Conservation (phyloP, 2,888 invertebrate species). For the Pseudeuparius sepicola region DNA sequence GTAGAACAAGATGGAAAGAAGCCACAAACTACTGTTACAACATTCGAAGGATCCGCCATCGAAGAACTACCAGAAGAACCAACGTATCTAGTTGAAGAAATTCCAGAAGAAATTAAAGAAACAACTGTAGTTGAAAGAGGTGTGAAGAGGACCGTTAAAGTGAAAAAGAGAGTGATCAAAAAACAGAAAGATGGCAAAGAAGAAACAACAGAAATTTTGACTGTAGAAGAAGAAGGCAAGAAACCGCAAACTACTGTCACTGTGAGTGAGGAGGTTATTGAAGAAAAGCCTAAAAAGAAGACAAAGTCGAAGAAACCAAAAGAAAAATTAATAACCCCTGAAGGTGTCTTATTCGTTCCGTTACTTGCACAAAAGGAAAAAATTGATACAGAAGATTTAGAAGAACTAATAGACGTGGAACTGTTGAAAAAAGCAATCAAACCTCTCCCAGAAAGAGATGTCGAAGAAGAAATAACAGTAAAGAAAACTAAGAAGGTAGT, state of each 20-base stretch:
- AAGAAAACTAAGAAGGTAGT: slow-evolving; percentile 28
- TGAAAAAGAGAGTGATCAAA: slow-evolving; percentile 36
- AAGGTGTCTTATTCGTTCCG: slow-evolving; percentile 17
- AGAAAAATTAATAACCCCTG: slow-evolving; percentile 28
- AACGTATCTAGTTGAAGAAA: slow-evolving; percentile 22
- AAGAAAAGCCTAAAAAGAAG: slow-evolving; percentile 23
- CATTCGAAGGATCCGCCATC: slow-evolving; percentile 10
- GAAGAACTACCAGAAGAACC: slow-evolving; percentile 18
- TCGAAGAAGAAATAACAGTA: slow-evolving; percentile 34
- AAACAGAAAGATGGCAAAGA: slow-evolving; percentile 36
- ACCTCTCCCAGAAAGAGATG: slow-evolving; percentile 25
- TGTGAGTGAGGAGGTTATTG: slow-evolving; percentile 24
- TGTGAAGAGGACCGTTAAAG: slow-evolving; percentile 30
- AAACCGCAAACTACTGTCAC: slow-evolving; percentile 32
- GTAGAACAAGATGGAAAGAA: slow-evolving; percentile 25
- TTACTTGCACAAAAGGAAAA: slow-evolving; percentile 16
- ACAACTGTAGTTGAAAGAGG: slow-evolving; percentile 23
- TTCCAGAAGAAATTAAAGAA: slow-evolving; percentile 28
- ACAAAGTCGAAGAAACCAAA: slow-evolving; percentile 14
- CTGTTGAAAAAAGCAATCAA: slow-evolving; percentile 24
- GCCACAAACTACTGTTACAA: slow-evolving; percentile 30
- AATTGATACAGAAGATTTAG: slow-evolving; percentile 19
- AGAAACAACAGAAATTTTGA: slow-evolving; percentile 27
- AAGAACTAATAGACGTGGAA: slow-evolving; percentile 39
- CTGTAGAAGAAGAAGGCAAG: slow-evolving; percentile 36